phyloP scores from a whole-genome alignment of 2,888 invertebrate genomes.

The Lasius platythorax region DNA sequence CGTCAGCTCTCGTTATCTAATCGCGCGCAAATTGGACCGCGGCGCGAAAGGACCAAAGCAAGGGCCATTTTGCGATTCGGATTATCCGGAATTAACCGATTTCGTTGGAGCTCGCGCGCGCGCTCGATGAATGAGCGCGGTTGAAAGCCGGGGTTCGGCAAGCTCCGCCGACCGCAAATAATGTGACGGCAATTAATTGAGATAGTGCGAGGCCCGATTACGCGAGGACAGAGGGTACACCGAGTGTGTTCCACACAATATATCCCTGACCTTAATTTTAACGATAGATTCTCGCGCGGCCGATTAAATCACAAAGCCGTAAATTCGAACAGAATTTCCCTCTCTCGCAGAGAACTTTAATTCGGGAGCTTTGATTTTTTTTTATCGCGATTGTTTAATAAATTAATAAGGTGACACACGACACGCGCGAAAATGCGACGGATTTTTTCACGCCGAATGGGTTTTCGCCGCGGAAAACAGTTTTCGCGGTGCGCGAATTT shows the following conservation, averaged over 20 bases:
- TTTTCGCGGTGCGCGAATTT: neutral
- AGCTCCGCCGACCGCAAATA: slow-evolving; percentile 74
- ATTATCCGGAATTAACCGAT: slow-evolving; percentile 69
- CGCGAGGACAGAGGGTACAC: slow-evolving; percentile 32
- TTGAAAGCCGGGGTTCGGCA: slow-evolving; percentile 37
- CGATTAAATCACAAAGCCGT: slow-evolving; percentile 15
- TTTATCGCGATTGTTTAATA: neutral
- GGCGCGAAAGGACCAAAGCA: slow-evolving; percentile 67
- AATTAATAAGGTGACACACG: neutral
- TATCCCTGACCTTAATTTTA: slow-evolving; percentile 34
- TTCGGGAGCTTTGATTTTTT: neutral
- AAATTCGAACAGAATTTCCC: neutral
- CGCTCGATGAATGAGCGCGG: slow-evolving; percentile 61
- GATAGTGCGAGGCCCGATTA: slow-evolving; percentile 57
- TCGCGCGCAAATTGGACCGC: slow-evolving; percentile 64
- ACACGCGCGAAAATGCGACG: neutral
- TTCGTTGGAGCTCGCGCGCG: slow-evolving; percentile 58
- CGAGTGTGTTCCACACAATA: slow-evolving; percentile 26
- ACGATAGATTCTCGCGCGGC: neutral
- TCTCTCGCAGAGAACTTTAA: neutral
- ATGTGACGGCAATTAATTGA: slow-evolving; percentile 78
- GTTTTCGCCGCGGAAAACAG: neutral
- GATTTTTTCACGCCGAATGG: neutral
- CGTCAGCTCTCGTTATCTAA: slow-evolving; percentile 44
- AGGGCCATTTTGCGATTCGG: slow-evolving; percentile 66